A percentile compares a stretch with the other conserved stretches of the same genome.
These are phyloP conservation scores for Formica selysi DNA, from an alignment of 1,140 invertebrate species.

Conservation along the genomic window DNA sequence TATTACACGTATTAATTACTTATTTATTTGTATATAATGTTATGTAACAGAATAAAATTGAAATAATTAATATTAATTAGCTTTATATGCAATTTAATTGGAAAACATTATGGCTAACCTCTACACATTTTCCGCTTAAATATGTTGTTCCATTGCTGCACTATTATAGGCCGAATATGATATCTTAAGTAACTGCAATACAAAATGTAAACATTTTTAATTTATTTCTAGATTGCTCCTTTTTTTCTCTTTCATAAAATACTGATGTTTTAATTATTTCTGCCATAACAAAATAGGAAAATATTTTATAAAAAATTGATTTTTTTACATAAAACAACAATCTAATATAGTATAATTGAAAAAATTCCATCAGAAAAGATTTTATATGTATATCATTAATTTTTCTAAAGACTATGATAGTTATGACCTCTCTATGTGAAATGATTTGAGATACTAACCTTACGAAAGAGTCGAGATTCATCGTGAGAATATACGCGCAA, in stretches of 20 bases:
- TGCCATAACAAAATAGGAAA: background rate
- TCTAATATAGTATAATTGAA: background rate
- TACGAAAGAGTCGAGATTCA: slow-evolving; percentile 66
- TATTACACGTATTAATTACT: background rate
- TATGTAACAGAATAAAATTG: background rate
- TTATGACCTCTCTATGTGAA: background rate
- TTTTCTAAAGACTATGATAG: background rate
- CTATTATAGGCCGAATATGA: slow-evolving; percentile 64
- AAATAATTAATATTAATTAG: background rate
- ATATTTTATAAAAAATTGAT: background rate
- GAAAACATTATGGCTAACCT: background rate
- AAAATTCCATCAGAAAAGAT: background rate
- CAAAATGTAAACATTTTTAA: background rate
- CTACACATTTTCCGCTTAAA: background rate
- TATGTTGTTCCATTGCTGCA: slow-evolving; percentile 55
- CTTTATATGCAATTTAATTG: background rate
- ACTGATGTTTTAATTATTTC: background rate
- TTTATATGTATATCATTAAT: background rate
- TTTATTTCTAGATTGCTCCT: background rate
- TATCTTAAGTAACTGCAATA: slow-evolving; percentile 64
- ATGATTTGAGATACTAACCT: slow-evolving; percentile 34
- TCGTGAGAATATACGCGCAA: slow-evolving; percentile 30
- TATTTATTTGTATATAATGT: background rate
- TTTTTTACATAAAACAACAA: background rate
- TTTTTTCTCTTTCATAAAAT: background rate